A percentile compares a stretch with the other conserved stretches of the same genome.
These are phyloP conservation scores for Agapornis roseicollis DNA, from an alignment of 2,113 vertebrate species.

Conservation along the genomic window DNA sequence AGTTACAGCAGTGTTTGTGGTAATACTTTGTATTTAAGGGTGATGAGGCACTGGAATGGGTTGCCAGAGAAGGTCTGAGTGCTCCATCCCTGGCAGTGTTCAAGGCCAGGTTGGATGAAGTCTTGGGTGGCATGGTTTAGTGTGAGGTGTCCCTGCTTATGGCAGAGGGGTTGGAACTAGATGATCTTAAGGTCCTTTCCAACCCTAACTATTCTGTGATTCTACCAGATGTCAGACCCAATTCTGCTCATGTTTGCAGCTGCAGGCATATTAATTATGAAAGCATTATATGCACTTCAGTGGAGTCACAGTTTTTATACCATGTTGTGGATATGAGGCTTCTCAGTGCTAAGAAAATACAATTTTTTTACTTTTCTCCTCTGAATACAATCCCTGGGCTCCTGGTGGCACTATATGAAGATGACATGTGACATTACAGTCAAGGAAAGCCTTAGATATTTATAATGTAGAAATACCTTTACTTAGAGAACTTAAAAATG, in stretches of 20 bases:
- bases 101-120: no score
- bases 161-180: no score
- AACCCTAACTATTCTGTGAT: no score
- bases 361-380: not conserved
- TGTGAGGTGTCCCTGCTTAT: no score
- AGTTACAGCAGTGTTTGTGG: not conserved
- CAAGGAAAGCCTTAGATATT: not conserved
- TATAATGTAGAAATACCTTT: not conserved
- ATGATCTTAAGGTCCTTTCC: no score
- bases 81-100: no score
- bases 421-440: not conserved
- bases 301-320: not conserved
- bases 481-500: not conserved
- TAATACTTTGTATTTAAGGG: not conserved
- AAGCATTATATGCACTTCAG: not conserved
- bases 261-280: conserved; percentile 11
- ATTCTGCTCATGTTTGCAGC: conserved; percentile 29
- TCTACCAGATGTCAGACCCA: not conserved
- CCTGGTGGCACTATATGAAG: not conserved
- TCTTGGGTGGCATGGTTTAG: no score
- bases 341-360: not conserved
- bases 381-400: not conserved
- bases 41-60: no score
- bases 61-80: no score
- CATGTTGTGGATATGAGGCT: not conserved